Conservation (phyloP, 2,113 vertebrate species). For the Tapirus terrestris region DNA sequence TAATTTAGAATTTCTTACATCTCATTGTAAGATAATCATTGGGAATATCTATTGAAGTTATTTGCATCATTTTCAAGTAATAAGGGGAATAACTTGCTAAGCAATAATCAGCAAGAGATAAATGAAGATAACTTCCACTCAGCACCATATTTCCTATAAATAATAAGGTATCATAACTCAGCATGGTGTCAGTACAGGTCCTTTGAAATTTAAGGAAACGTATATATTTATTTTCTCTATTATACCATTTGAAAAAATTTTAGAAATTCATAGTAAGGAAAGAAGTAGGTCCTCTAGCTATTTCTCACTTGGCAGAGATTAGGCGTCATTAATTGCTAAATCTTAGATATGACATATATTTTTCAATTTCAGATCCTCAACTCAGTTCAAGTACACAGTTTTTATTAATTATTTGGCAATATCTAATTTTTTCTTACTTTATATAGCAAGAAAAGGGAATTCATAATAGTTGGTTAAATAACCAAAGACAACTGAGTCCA, state of each 20-base stretch:
- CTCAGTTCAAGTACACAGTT: not conserved
- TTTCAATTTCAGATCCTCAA: not conserved
- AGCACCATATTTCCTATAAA: not conserved
- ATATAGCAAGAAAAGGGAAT: not conserved
- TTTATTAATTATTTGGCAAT: not conserved
- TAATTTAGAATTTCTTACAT: not conserved
- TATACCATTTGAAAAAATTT: not conserved
- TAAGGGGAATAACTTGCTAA: not conserved
- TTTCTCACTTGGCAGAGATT: not conserved
- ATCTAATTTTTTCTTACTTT: not conserved
- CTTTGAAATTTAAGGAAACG: not conserved
- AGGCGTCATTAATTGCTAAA: not conserved
- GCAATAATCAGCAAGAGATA: not conserved
- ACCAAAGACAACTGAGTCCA: not conserved
- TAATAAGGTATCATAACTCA: not conserved
- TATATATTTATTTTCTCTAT: not conserved
- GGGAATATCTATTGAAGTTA: not conserved
- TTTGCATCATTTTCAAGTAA: not conserved
- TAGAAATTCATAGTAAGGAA: not conserved
- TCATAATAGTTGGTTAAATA: not conserved
- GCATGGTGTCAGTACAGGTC: not conserved
- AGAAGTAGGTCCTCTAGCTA: not conserved
- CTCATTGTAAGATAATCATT: not conserved
- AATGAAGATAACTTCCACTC: not conserved
- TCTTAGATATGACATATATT: not conserved